Evolutionary conservation across 92 coral and sea anemone species (phyloP), one percentile per base, ranked within the genome.

Genomic region (Phenganax marumi): DNA sequence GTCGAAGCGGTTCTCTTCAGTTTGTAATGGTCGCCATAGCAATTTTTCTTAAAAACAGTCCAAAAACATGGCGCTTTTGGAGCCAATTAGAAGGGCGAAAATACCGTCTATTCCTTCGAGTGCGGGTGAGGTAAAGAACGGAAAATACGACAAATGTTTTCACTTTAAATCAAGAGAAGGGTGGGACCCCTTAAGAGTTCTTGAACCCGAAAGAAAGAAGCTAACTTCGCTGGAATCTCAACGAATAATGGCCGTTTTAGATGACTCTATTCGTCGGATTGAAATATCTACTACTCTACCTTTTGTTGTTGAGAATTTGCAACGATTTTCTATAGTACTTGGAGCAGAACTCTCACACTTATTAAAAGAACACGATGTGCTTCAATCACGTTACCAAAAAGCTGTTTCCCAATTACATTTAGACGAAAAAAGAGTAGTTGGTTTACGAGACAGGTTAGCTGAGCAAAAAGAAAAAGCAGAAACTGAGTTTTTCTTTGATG

Each of bases 211-310:
- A 11, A 84, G 92, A 58, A 96, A 96, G 81, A 96, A 92, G 83
- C 91, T 96, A 52, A 90, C 99, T 66, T 92, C 99, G 13, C 93
- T 96, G 62, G 99, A 96, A 83, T 89, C 99, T 7, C 99, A 96
- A 74, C 92, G 99, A 46, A 93, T 96, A 9, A 77, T 96, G 22
- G 97, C 99, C 5, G 96, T 90, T 8, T 87, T 91, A 52, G 99
- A 96, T 21, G 99, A 92, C 62, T 86, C 94, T 25, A 89, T 96
- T 70, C 91, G 92, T 43, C 86, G 93, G 25, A 84, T 88, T 39
- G 99, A 96, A 73, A 86, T 96, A 46, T 93, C 90, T 50, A 90
- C 96, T 51, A 84, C 92, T 47, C 86, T 96, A 51, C 99, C 99
- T 3, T 89, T 85, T 86, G 86, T 92, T 8, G 85, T 86, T 50